A percentile compares a stretch with the other conserved stretches of the same genome.
Evolutionary conservation across 2,888 invertebrate species (phyloP).

Genomic region (Tubulanus polymorphus): DNA sequence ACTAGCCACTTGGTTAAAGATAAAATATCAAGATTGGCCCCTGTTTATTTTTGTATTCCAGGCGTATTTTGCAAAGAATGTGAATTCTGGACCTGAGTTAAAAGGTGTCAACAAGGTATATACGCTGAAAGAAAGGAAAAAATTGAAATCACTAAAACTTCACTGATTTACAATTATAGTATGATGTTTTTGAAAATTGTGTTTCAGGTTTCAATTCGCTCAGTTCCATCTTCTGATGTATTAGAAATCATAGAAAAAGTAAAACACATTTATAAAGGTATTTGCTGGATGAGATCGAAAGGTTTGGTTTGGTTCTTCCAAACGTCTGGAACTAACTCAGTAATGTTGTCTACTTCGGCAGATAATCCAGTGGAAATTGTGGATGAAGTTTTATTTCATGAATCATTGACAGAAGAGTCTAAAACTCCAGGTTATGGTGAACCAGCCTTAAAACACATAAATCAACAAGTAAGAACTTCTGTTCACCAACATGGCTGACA

Average conservation of each 20-base stretch:
- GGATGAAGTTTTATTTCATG: conserved; percentile 36
- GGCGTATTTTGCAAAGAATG: conserved; percentile 11
- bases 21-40: too few species aligned
- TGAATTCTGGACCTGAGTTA: conserved; percentile 19
- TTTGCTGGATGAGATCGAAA: too few species aligned
- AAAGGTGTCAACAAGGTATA: conserved; percentile 8
- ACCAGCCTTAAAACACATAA: conserved; percentile 64
- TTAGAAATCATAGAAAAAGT: too few species aligned
- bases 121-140: neutral
- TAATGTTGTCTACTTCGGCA: conserved; percentile 12
- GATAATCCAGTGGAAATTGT: conserved; percentile 29
- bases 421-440: conserved; percentile 38
- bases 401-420: conserved; percentile 41
- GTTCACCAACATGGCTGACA: neutral
- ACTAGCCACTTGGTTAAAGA: too few species aligned
- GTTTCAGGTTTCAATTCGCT: neutral
- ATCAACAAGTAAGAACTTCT: conserved; percentile 61
- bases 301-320: neutral
- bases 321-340: neutral
- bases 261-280: too few species aligned
- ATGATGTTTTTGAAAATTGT: neutral
- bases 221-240: too few species aligned
- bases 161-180: too few species aligned
- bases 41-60: conserved; percentile 5
- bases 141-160: neutral